These are phyloP conservation scores for Galagoides demidoff DNA, from an alignment of 2,797 vertebrate genomes.

Conservation along the genomic window DNA sequence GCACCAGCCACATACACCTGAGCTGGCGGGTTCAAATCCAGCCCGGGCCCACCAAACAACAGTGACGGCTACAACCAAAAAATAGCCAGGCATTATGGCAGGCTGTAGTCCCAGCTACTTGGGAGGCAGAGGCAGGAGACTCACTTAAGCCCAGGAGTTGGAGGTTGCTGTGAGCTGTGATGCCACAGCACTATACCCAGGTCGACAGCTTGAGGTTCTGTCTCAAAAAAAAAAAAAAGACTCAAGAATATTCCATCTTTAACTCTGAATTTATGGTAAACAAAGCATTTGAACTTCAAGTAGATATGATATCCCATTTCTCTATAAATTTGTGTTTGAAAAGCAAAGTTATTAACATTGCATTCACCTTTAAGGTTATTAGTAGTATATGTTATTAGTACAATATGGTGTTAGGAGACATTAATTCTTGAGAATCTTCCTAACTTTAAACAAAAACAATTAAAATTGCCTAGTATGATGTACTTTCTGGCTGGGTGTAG, in stretches of 20 bases:
- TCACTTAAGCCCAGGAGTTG: no score
- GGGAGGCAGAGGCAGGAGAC: no score
- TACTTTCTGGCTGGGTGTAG: not conserved
- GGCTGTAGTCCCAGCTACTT: no score
- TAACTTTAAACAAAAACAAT: constrained; percentile 34
- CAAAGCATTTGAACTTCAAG: constrained; percentile 49
- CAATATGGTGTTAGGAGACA: not conserved
- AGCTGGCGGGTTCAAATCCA: no score
- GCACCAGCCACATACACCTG: no score
- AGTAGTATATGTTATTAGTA: not conserved
- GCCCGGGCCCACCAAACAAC: no score
- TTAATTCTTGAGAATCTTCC: constrained; percentile 25
- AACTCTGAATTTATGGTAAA: constrained; percentile 59
- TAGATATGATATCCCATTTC: not conserved
- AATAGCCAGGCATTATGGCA: no score
- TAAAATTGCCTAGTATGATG: not conserved
- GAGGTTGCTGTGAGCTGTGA: no score
- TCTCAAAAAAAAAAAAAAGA: not conserved
- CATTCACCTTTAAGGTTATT: constrained; percentile 43
- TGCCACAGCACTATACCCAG: no score
- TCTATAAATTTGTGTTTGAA: constrained; percentile 25
- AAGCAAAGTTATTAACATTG: constrained; percentile 18
- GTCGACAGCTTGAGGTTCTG: no score
- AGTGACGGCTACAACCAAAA: no score
- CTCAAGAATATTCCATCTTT: constrained; percentile 26